Conservation (phyloP, 2,888 invertebrate genomes). For the Cephus pygmeus region DNA sequence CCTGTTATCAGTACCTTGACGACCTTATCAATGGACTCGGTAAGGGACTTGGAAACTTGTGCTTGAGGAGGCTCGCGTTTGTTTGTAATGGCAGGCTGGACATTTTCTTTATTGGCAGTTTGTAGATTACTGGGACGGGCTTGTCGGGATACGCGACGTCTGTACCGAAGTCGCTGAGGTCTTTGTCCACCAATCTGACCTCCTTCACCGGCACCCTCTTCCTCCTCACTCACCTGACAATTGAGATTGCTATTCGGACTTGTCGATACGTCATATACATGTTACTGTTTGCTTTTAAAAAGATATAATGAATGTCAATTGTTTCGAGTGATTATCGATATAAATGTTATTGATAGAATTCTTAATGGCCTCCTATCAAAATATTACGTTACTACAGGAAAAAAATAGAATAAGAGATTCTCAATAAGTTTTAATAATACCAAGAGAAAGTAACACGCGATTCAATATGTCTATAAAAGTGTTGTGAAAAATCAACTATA, state of each 20-base stretch:
- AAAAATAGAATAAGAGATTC: too few species aligned
- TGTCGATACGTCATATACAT: too few species aligned
- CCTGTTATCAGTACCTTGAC: constrained; percentile 31
- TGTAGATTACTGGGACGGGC: constrained; percentile 42
- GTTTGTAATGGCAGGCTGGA: constrained; percentile 27
- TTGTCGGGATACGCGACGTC: constrained; percentile 60
- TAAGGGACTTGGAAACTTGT: constrained; percentile 30
- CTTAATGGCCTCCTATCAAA: too few species aligned
- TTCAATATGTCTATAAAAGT: too few species aligned
- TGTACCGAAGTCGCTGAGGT: constrained; percentile 65
- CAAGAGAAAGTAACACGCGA: too few species aligned
- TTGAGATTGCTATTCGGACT: background rate
- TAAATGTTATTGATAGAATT: too few species aligned
- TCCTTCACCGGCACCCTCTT: constrained; percentile 63
- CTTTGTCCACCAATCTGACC: constrained; percentile 62
- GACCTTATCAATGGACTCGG: constrained; percentile 33
- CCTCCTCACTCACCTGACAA: constrained; percentile 56
- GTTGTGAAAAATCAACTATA: too few species aligned
- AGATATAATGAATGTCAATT: too few species aligned
- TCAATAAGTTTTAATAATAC: too few species aligned
- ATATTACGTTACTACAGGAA: too few species aligned
- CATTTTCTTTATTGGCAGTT: constrained; percentile 36
- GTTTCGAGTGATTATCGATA: too few species aligned
- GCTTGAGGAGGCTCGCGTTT: constrained; percentile 33
- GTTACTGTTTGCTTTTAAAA: too few species aligned